These are phyloP conservation scores for Pheosia gnoma DNA, from an alignment of 2,888 invertebrate species.

Conservation along the genomic window DNA sequence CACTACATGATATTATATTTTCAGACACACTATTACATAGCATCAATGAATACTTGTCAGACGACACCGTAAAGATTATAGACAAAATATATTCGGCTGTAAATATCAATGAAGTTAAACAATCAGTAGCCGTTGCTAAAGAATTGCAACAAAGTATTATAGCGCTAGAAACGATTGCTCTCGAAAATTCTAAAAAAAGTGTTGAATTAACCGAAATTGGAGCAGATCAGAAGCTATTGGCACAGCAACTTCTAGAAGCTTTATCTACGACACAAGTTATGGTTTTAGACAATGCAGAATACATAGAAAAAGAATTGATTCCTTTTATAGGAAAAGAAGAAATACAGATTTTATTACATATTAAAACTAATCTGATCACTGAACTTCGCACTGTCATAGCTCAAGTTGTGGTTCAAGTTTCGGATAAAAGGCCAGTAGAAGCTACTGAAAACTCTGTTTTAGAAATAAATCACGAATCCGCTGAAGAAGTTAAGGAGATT, in stretches of 20 bases:
- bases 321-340: constrained; percentile 21
- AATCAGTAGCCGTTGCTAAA: constrained; percentile 39
- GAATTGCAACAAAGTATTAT: constrained; percentile 39
- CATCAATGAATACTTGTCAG: constrained; percentile 48
- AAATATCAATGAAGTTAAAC: constrained; percentile 33
- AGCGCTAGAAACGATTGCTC: constrained; percentile 5
- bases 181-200: not conserved
- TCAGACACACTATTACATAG: constrained; percentile 42
- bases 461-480: not conserved
- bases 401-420: constrained; percentile 7
- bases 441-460: not conserved
- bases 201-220: not conserved
- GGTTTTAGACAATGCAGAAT: constrained; percentile 26
- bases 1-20: constrained; percentile 32
- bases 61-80: constrained; percentile 38
- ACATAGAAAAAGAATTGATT: constrained; percentile 13
- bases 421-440: not conserved
- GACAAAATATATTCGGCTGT: constrained; percentile 31
- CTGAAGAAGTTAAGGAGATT: not conserved
- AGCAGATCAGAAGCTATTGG: constrained; percentile 6
- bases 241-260: constrained; percentile 24
- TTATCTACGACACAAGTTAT: constrained; percentile 38
- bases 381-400: constrained; percentile 11
- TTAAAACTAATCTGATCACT: constrained; percentile 30
- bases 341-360: constrained; percentile 34